Evolutionary conservation across 2,113 vertebrate genomes (phyloP), one percentile per base, ranked within the genome.

Genomic region (Nansenia antarctica): DNA sequence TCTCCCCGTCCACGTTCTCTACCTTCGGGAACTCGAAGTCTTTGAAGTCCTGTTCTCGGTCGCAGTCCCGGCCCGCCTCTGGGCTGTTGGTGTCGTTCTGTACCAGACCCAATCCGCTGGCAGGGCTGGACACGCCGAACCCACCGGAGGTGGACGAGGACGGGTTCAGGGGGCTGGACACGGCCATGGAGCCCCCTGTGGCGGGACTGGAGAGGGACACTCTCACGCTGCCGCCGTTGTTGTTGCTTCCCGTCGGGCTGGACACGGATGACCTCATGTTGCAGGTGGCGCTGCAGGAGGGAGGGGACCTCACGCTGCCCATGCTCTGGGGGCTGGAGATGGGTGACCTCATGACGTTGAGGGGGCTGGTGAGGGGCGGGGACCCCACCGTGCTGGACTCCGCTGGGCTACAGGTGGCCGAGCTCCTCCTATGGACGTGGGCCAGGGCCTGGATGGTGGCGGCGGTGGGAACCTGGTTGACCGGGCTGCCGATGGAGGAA

Each of bases 301-400:
- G 95, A 0, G 97, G 97, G 39, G 97, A 98, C 77, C 94, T 95
- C 53, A 95, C 94, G 0, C 96, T 98, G 79, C 95, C 93, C 70
- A 98, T 95, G 69, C 97, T 98, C 34, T 94, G 96, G 35, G 97
- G 95, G 66, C 97, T 99, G 82, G 96, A 99, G 84, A 99, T 94
- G 0, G 97, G 96, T 0, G 97, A 98, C 77, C 95, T 95, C 95
- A 98, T 96, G 84, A 96, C 92, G 87, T 95, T 96, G 72, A 96
- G 87, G 0, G 96, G 96, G 80, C 96, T 98, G 61, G 95, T 94
- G 62, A 97, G 93, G 0, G 96, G 96, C 22, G 97, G 96, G 37
- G 98, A 97, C 20, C 94, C 95, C 12, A 97, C 92, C 0, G 91
- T 95, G 90, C 94, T 95, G 29, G 94, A 87, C 0, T 96, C 95